Conservation (phyloP, 2,888 invertebrate genomes). For the Cephalotes varians region DNA sequence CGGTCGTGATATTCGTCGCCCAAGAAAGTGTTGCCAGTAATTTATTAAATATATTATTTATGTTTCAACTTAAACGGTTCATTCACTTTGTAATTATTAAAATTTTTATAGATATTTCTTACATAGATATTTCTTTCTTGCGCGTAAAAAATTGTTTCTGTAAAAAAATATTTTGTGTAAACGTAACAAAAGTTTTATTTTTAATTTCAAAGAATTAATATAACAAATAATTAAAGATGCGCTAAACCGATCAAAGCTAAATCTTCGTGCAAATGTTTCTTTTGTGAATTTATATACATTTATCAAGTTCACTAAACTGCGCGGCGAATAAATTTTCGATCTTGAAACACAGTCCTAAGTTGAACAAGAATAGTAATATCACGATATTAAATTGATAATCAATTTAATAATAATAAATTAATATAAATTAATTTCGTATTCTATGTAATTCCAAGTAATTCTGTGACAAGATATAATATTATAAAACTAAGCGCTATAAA, state of each 20-base stretch:
- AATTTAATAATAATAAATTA: conserved; percentile 4
- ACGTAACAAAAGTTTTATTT: not conserved
- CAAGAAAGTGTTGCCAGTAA: conserved; percentile 12
- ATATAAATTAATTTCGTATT: too few species aligned
- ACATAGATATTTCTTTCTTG: not conserved
- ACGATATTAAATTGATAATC: too few species aligned
- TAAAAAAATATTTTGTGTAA: not conserved
- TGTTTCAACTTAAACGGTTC: not conserved
- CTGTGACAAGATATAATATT: not conserved
- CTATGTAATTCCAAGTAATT: not conserved
- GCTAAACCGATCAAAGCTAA: too few species aligned
- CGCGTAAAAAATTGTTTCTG: not conserved
- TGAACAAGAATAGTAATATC: too few species aligned
- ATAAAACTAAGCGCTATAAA: not conserved
- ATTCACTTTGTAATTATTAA: not conserved
- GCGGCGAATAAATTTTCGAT: too few species aligned
- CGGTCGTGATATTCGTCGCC: not conserved
- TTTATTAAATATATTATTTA: conserved; percentile 28
- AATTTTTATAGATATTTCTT: conserved; percentile 16
- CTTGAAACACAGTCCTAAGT: too few species aligned
- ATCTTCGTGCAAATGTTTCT: too few species aligned
- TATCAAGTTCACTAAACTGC: too few species aligned
- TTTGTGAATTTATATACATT: too few species aligned
- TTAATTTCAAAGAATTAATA: too few species aligned
- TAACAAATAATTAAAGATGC: too few species aligned